Evolutionary conservation across 2,888 invertebrate species (phyloP).

Genomic region (Chrysotoxum bicinctum): DNA sequence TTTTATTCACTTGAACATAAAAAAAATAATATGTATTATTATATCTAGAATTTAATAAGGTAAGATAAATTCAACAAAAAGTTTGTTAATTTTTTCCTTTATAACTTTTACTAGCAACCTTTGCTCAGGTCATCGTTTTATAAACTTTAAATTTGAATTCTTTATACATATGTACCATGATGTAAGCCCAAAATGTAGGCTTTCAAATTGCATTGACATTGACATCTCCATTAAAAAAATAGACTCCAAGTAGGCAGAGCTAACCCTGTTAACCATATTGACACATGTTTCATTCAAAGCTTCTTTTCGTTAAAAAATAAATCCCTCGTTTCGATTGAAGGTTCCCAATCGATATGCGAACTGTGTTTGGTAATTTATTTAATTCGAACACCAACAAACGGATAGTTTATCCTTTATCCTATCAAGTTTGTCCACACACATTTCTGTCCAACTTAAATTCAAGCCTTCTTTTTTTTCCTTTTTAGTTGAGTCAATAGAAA

Average conservation of each 20-base stretch:
- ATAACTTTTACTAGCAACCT: no score
- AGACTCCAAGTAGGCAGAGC: background rate
- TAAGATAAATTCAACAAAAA: no score
- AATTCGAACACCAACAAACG: conserved; percentile 24
- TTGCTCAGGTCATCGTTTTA: no score
- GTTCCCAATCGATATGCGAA: conserved; percentile 55
- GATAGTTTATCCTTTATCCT: background rate
- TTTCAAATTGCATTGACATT: conserved; percentile 29
- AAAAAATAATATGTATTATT: no score
- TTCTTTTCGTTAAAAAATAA: background rate
- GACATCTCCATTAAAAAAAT: conserved; percentile 54
- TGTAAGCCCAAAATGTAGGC: no score
- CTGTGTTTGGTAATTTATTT: conserved; percentile 51
- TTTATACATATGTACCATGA: no score
- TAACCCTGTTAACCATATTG: conserved; percentile 35
- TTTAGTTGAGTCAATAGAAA: background rate
- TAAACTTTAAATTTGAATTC: no score
- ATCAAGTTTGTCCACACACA: conserved; percentile 46
- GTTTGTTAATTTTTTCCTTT: no score
- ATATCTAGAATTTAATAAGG: no score
- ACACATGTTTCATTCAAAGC: conserved; percentile 55
- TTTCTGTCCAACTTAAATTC: conserved; percentile 38
- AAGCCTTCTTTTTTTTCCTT: background rate
- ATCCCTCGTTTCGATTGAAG: conserved; percentile 38
- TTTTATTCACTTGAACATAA: no score